Base-by-base conservation (phyloP, 2,113 vertebrate species). In the Myotis lucifugus region DNA sequence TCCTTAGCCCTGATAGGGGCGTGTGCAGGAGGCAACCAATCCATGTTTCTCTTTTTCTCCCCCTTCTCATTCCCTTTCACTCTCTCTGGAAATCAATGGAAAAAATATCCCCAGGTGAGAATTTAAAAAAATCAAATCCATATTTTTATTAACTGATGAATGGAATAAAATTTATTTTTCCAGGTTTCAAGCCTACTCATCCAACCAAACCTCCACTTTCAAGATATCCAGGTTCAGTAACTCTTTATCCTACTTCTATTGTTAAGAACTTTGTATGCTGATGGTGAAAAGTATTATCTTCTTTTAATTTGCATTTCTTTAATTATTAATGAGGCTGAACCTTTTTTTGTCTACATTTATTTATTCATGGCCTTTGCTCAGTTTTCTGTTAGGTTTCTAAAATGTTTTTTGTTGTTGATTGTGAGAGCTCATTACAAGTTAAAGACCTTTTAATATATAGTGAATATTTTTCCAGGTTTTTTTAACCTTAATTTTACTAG, bases 151-250 rank as follows among this genome's bases (percentile, higher is more conserved):
- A 90, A 17, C 15, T 81, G 67, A 7, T 87, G 25, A 95, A 91
- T 48, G 92, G 42, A 92, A 50, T 85, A 27, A 50, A 50, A 29
- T 94, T 96, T 87, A n/a, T 78, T 86, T 95, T 97, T 94, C 48
- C 78, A 97, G 97, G 88, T 95, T n/a, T 82, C 32, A 84, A 29
- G 25, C 84, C 95, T 82, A 81, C 92, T 73, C n/a, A 93, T 91
- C 66, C 92, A 18, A 40, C 21, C 12, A 96, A 94, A 56, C 82
- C 90, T 69, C 70, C 95, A 77, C n/a, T 90, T 54, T 50, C 88
- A 59, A 64, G 37, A 50, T 72, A 90, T 78, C 85, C 94, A 97
- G 97, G 95, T 97, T 88, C 48, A 56, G 29, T 78, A 81, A 25
- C 54, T 84, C 29, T 86, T 94, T 72, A 52, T 86, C 6, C 18